Percentiles rank a stretch among this genome's conserved stretches.
Conservation (phyloP, 2,113 vertebrate species). For the Phyllostomus hastatus region DNA sequence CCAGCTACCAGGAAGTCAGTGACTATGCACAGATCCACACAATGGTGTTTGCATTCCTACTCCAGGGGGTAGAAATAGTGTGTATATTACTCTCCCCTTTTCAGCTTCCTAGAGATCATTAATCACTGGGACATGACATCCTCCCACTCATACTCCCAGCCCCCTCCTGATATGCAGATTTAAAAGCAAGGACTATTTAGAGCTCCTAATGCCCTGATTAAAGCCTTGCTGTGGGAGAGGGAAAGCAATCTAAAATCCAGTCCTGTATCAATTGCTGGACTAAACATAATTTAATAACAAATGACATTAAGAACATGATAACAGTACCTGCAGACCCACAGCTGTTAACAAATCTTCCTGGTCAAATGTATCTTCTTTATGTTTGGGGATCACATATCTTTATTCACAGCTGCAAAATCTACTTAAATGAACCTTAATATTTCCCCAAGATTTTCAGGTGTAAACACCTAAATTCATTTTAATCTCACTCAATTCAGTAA, state of each 20-base stretch:
- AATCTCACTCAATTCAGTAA: conserved; percentile 5
- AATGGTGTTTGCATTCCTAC: conserved; percentile 88
- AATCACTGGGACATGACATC: conserved; percentile 89
- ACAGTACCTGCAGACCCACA: background rate
- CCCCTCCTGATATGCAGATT: conserved; percentile 85
- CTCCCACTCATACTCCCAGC: conserved; percentile 82
- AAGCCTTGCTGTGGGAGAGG: conserved; percentile 70
- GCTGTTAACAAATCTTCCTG: background rate
- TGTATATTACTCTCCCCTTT: conserved; percentile 82
- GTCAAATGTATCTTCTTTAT: conserved; percentile 4
- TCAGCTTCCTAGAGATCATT: conserved; percentile 85
- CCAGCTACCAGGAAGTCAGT: conserved; percentile 86
- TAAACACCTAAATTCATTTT: background rate
- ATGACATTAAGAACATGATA: background rate
- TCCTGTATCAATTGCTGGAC: background rate
- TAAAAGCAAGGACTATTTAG: conserved; percentile 76
- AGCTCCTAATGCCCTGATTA: conserved; percentile 76
- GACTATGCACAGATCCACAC: conserved; percentile 82
- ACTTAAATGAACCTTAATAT: background rate
- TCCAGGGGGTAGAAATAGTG: conserved; percentile 85
- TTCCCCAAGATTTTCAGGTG: background rate
- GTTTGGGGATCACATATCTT: background rate
- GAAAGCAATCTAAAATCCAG: conserved; percentile 61
- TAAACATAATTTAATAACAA: conserved; percentile 14
- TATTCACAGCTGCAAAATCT: background rate